Conservation (phyloP, 2,888 invertebrate species). For the Sarcophaga subvicina region DNA sequence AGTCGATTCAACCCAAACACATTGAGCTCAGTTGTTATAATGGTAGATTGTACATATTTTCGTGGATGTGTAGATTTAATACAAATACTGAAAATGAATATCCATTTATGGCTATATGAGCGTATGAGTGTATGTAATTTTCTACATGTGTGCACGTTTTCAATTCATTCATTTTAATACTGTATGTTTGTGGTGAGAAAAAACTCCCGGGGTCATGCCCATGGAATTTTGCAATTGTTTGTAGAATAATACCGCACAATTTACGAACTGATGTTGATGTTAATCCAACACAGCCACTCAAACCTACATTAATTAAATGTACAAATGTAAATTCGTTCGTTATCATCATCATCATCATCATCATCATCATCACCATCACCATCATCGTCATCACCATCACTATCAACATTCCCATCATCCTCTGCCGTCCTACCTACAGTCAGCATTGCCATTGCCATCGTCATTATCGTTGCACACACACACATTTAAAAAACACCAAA, state of each 20-base stretch:
- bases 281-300: conserved; percentile 23
- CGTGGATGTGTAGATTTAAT: conserved; percentile 21
- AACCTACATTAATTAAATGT: conserved; percentile 43
- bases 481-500: not conserved
- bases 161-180: conserved; percentile 61
- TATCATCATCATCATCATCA: conserved; percentile 44
- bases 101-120: not conserved
- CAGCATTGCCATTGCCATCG: not conserved
- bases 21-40: conserved; percentile 40
- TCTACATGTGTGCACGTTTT: conserved; percentile 33
- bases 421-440: too few species aligned
- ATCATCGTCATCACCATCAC: not conserved
- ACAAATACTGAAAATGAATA: not conserved
- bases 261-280: conserved; percentile 52
- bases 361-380: conserved; percentile 25
- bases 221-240: conserved; percentile 66
- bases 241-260: conserved; percentile 57
- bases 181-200: conserved; percentile 55
- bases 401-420: too few species aligned
- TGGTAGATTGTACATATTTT: not conserved
- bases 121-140: not conserved
- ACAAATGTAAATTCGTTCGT: conserved; percentile 39
- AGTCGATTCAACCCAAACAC: conserved; percentile 5
- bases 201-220: conserved; percentile 60
- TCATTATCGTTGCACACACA: conserved; percentile 40